Conservation (phyloP, 1,140 invertebrate species). For the Heliconius himera region DNA sequence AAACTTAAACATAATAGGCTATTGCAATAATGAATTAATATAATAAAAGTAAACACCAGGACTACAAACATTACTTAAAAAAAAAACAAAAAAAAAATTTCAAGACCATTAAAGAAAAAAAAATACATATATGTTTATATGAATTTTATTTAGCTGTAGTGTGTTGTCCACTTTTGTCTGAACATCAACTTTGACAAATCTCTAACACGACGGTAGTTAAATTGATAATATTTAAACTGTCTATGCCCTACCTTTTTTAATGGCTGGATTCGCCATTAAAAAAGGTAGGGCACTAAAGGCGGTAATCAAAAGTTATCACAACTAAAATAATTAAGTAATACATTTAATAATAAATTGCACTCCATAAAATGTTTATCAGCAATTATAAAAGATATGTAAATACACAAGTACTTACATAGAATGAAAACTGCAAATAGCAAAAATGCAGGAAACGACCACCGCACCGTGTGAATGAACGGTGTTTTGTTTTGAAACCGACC, state of each 20-base stretch:
- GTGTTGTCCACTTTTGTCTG: background rate
- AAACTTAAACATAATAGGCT: no score
- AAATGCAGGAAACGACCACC: slow-evolving; percentile 38
- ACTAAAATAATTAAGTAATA: background rate
- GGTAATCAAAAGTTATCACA: background rate
- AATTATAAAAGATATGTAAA: slow-evolving; percentile 3
- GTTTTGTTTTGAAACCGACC: slow-evolving; percentile 17
- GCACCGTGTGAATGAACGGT: slow-evolving; percentile 27
- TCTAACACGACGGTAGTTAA: slow-evolving; percentile 8
- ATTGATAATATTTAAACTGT: slow-evolving; percentile 4
- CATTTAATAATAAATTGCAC: background rate
- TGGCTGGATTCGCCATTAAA: no score
- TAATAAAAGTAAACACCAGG: no score
- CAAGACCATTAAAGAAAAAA: background rate
- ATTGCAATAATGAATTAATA: no score
- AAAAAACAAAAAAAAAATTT: background rate
- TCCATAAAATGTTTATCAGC: background rate
- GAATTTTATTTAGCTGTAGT: background rate
- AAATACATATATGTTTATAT: background rate
- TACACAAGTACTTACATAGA: background rate
- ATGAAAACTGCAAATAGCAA: slow-evolving; percentile 23
- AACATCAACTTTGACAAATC: background rate
- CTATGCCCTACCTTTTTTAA: no score
- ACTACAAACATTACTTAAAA: background rate
- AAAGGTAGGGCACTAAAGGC: no score